Evolutionary conservation across 1,140 invertebrate species (phyloP).

Genomic region (Drosophila hydei): DNA sequence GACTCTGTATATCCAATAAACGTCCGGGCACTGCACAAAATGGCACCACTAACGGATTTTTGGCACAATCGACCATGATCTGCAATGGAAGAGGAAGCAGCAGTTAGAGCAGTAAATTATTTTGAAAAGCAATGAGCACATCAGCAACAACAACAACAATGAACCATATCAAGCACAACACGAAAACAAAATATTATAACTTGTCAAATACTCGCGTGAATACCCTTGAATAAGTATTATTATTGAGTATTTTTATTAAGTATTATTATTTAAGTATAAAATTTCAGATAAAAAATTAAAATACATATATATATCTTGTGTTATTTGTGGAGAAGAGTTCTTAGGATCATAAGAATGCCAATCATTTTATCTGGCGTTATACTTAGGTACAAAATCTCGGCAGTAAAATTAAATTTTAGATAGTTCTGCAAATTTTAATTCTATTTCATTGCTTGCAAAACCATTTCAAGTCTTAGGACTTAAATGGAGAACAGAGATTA

Average conservation of each 20-base stretch:
- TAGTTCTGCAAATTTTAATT: no score
- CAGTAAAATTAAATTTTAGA: no score
- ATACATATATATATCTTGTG: no score
- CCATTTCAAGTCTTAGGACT: no score
- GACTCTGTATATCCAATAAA: conserved; percentile 89
- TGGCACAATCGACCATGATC: conserved; percentile 93
- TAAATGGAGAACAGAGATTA: not conserved
- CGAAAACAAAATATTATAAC: conserved; percentile 7
- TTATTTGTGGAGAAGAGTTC: no score
- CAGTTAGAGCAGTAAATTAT: conserved; percentile 74
- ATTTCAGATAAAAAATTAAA: no score
- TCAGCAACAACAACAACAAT: conserved; percentile 36
- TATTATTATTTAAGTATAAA: no score
- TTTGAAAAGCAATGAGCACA: conserved; percentile 68
- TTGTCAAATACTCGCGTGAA: not conserved
- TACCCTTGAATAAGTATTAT: conserved; percentile 46
- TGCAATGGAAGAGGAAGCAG: conserved; percentile 77
- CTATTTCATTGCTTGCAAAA: no score
- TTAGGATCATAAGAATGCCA: no score
- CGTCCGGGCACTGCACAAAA: conserved; percentile 90
- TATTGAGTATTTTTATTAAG: no score
- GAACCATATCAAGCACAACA: conserved; percentile 42
- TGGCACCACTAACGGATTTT: conserved; percentile 90
- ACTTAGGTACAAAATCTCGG: no score
- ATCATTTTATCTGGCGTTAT: no score